Evolutionary conservation across 2,113 vertebrate genomes (phyloP), one percentile per base, ranked within the genome.

Genomic region (Solenodon paradoxus): DNA sequence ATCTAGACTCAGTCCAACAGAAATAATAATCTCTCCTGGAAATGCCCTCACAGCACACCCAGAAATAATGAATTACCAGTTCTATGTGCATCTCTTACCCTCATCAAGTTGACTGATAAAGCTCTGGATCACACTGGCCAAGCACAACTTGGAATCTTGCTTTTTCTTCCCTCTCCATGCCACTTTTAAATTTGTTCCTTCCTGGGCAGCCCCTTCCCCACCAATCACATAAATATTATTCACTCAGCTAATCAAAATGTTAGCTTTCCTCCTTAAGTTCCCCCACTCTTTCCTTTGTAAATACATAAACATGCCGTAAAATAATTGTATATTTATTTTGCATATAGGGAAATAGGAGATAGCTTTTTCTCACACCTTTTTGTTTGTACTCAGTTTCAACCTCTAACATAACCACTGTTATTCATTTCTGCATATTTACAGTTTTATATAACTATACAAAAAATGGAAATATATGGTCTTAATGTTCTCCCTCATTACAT

Each of bases 161-260:
- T n/a, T 49, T 35, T 40, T 35, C 12, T 6, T 30, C 15, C 6
- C 8, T 35, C 22, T 15, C 2, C 0, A 63, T 1, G 7, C 16
- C 28, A 4, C 2, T 28, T 45, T 24, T 45, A 24, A 2, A 0
- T 9, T 57, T 45, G 12, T 24, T 45, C 40, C 45, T 66, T 77
- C 8, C 5, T 2, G 4, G 24, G 11, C 35, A 35, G 0, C 9
- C 20, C 7, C 3, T 7, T 53, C 47, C 8, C 9, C 4, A 16
- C 6, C 28, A 19, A 9, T 45, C 0, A 5, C 7, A 53, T 42
- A 12, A 4, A 26, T 19, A 1, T 49, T 32, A 35, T 42, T 61
- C 17, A 26, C 16, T 26, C 7, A 30, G 2, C 64, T 38, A 53
- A 74, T 26, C 4, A 22, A 79, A 40, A 9, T 16, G 49, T 47